phyloP scores from a whole-genome alignment of 1,140 invertebrate species.

The Lamellibrachia luymesi region DNA sequence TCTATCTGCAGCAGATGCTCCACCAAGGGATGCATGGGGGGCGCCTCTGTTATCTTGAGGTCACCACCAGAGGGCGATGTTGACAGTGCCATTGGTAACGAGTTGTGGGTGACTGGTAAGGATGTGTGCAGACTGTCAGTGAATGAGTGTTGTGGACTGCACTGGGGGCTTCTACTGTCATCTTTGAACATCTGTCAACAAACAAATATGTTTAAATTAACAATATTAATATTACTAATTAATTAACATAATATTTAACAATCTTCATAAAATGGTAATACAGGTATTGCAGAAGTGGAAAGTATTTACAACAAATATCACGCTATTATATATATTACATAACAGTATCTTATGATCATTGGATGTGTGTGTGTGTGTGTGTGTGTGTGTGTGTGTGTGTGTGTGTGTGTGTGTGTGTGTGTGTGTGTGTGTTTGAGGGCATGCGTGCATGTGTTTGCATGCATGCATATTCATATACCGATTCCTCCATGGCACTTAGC shows the following conservation, averaged over 20 bases:
- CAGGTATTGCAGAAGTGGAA: background rate
- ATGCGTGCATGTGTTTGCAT: background rate
- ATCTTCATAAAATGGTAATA: background rate
- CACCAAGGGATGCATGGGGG: slow-evolving; percentile 24
- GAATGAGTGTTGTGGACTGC: background rate
- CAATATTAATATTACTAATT: background rate
- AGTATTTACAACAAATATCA: background rate
- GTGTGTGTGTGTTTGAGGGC: background rate
- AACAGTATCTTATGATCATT: background rate
- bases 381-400: background rate
- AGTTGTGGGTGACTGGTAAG: background rate
- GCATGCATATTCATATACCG: background rate
- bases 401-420: background rate
- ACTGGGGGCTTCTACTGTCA: background rate
- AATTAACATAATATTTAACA: background rate
- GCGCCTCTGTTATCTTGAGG: background rate
- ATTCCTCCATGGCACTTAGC: background rate
- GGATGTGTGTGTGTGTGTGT: background rate
- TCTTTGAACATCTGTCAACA: background rate
- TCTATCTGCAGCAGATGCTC: slow-evolving; percentile 48
- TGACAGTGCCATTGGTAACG: background rate
- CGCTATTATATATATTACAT: background rate
- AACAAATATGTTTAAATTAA: background rate
- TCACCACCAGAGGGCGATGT: background rate
- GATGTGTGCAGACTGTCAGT: background rate